Evolutionary conservation across 2,888 invertebrate species (phyloP).

Genomic region (Danaus chrysippus): DNA sequence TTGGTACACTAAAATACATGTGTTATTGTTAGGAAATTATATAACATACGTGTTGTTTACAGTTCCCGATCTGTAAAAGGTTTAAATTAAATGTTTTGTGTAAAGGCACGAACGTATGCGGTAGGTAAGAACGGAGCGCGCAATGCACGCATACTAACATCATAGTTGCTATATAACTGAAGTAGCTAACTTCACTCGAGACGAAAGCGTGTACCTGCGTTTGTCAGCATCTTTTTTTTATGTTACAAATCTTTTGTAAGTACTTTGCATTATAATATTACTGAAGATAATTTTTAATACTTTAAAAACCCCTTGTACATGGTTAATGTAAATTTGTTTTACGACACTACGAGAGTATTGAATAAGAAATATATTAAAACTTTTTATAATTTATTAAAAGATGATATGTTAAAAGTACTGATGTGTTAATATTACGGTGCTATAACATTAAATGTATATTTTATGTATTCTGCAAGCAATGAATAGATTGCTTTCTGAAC

Average conservation of each 20-base stretch:
- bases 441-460: too few species aligned
- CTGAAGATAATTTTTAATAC: too few species aligned
- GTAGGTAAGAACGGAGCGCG: slow-evolving; percentile 20
- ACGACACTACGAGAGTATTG: too few species aligned
- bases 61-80: slow-evolving; percentile 49
- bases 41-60: slow-evolving; percentile 58
- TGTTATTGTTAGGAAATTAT: slow-evolving; percentile 53
- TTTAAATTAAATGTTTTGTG: slow-evolving; percentile 63
- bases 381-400: too few species aligned
- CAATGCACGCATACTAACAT: slow-evolving; percentile 18
- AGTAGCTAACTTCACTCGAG: slow-evolving; percentile 46
- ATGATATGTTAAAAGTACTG: too few species aligned
- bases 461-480: too few species aligned
- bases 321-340: too few species aligned
- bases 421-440: too few species aligned
- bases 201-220: slow-evolving; percentile 20
- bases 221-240: slow-evolving; percentile 26
- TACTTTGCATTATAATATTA: slow-evolving; percentile 4
- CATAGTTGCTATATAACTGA: slow-evolving; percentile 38
- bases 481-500: background rate
- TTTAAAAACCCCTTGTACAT: too few species aligned
- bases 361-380: too few species aligned
- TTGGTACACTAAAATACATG: slow-evolving; percentile 45
- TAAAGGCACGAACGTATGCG: slow-evolving; percentile 55
- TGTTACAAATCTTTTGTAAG: slow-evolving; percentile 21